Evolutionary conservation across 2,797 vertebrate species (phyloP), one percentile per base, ranked within the genome.

Genomic region (Meriones psammophilus): DNA sequence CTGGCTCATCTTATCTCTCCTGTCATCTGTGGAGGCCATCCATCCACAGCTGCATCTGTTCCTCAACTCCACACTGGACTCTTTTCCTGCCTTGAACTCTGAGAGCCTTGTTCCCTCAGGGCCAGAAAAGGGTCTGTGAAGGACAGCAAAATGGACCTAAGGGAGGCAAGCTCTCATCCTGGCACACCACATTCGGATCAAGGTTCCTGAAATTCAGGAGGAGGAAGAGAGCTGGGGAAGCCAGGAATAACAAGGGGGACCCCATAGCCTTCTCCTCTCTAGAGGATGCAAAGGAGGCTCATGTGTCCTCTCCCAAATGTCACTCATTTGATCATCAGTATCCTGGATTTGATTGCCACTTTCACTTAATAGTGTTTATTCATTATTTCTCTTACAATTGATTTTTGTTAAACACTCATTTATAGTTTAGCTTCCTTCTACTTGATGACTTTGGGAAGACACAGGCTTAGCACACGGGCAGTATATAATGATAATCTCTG

Each of bases 371-470:
- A 28, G 12, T 22, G 64, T 13, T 83, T 64, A 42, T 22, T 83
- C 20, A 39, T 9, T 14, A 56, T n/a, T 74, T 86, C 80, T 86
- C 74, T 91, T 36, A 64, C n/a, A 94, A 42, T 6, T 2, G 9
- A 58, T 69, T 71, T 77, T 66, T 79, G 39, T 74, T 89, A 87
- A 78, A 58, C 33, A 79, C 22, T 71, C 83, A 69, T 68, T 66
- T 46, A 90, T 76, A 77, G 66, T 9, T 20, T 39, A 62, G 50
- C 56, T 78, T 94, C 81, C n/a, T 92, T 56, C 60, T 77, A 92
- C 73, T 33, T 46, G 62, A 39, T 56, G 9, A 46, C 54, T 84
- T 89, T 62, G 73, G 68, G 84, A 84, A 74, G 89, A 86, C 83
- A 73, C 22, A 73, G 17, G 50, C 30, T 73, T 74, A n/a, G 64